Conservation (phyloP, 2,797 vertebrate genomes). For the Neostethus bicornis region DNA sequence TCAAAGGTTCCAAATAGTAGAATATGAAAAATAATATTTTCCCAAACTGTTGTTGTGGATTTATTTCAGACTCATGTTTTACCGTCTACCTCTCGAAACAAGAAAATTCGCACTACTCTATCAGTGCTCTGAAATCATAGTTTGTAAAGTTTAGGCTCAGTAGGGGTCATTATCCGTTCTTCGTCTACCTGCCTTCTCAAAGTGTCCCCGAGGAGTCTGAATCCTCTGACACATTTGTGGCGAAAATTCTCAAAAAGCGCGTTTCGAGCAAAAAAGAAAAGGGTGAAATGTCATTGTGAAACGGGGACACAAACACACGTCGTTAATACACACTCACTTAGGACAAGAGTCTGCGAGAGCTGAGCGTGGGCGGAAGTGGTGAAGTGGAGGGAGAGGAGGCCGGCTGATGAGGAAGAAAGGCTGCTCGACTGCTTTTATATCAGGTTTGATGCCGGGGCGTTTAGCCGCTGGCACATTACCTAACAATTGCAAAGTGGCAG, state of each 20-base stretch:
- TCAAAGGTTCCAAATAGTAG: too few relatives aligned
- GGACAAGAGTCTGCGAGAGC: slow-evolving; percentile 66
- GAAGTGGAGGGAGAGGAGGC: slow-evolving; percentile 57
- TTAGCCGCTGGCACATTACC: slow-evolving; percentile 40
- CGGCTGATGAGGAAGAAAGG: slow-evolving; percentile 59
- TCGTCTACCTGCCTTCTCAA: slow-evolving; percentile 23
- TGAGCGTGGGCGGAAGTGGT: slow-evolving; percentile 60
- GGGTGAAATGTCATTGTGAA: slow-evolving; percentile 38
- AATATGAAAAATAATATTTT: too few relatives aligned
- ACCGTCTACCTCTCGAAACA: too few relatives aligned
- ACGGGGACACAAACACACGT: slow-evolving; percentile 38
- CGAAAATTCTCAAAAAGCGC: slow-evolving; percentile 33
- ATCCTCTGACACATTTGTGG: slow-evolving; percentile 10
- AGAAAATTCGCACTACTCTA: too few relatives aligned
- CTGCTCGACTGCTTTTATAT: slow-evolving; percentile 55
- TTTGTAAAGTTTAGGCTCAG: too few relatives aligned
- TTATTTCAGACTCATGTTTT: too few relatives aligned
- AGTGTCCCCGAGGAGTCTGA: neutral
- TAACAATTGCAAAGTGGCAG: slow-evolving; percentile 30
- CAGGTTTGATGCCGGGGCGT: slow-evolving; percentile 39
- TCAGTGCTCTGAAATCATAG: too few relatives aligned
- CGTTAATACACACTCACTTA: slow-evolving; percentile 56
- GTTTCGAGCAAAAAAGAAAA: slow-evolving; percentile 8
- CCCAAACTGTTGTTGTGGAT: too few relatives aligned
- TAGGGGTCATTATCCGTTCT: too few relatives aligned